phyloP scores from a whole-genome alignment of 2,113 vertebrate species.

The Sylvietta virens region DNA sequence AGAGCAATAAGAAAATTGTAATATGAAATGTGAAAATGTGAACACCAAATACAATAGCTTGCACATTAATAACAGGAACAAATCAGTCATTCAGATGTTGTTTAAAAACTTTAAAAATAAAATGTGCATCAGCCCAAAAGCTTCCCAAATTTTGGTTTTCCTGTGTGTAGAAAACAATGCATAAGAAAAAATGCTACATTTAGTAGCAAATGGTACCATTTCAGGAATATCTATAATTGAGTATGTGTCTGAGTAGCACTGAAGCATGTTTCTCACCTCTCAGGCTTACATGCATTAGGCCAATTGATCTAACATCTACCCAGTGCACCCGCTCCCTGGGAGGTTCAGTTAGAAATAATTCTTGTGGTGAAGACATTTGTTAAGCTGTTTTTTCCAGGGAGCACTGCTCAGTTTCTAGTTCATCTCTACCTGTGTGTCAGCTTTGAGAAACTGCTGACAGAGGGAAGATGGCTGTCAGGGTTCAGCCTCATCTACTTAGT shows the following conservation, averaged over 20 bases:
- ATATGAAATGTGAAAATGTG: background rate
- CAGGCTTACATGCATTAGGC: background rate
- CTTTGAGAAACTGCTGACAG: background rate
- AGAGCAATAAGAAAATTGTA: background rate
- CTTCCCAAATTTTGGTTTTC: background rate
- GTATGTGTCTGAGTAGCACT: background rate
- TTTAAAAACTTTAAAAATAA: background rate
- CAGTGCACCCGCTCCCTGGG: background rate
- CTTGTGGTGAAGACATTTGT: background rate
- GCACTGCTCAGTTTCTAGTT: background rate
- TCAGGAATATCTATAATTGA: background rate
- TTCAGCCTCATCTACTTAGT: background rate
- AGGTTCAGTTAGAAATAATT: background rate
- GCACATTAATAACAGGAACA: background rate
- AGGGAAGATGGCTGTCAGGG: background rate
- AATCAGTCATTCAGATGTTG: background rate
- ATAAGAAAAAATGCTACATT: background rate
- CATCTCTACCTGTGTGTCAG: background rate
- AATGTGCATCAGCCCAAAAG: background rate
- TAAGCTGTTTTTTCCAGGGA: background rate
- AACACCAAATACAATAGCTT: background rate
- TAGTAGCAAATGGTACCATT: background rate
- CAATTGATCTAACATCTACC: background rate
- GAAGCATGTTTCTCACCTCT: background rate
- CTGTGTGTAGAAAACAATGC: background rate